phyloP scores from a whole-genome alignment of 2,113 vertebrate genomes.

The Lepus americanus region DNA sequence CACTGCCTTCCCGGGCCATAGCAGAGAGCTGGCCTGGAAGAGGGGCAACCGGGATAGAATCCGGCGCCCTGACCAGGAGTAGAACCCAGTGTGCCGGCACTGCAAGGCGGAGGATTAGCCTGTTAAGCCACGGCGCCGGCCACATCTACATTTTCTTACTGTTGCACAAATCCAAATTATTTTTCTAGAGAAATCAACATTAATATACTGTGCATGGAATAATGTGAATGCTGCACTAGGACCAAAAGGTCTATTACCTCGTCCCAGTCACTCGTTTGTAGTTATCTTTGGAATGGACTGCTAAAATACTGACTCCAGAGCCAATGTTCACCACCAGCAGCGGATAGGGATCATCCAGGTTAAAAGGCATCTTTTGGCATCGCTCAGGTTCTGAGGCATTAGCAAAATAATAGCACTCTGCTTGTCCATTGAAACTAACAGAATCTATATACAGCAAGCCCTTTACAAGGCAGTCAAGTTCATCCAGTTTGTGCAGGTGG shows the following conservation, averaged over 20 bases:
- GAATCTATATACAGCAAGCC: slow-evolving; percentile 92
- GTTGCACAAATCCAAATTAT: background rate
- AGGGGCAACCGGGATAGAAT: too few species aligned
- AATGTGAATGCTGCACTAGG: background rate
- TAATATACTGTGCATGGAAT: background rate
- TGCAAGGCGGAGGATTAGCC: too few species aligned
- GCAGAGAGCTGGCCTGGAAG: too few species aligned
- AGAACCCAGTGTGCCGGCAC: too few species aligned
- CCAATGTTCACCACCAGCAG: slow-evolving; percentile 91
- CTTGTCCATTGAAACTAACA: slow-evolving; percentile 92
- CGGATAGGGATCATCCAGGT: slow-evolving; percentile 91
- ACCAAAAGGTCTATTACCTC: slow-evolving; percentile 85
- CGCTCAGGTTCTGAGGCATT: slow-evolving; percentile 92
- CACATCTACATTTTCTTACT: background rate
- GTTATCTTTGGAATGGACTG: slow-evolving; percentile 92
- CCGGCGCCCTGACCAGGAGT: too few species aligned
- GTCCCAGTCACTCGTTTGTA: slow-evolving; percentile 92
- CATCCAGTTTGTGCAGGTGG: slow-evolving; percentile 93
- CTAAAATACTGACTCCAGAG: slow-evolving; percentile 92
- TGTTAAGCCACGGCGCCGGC: too few species aligned
- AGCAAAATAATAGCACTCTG: slow-evolving; percentile 93
- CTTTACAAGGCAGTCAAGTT: slow-evolving; percentile 93
- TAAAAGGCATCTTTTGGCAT: slow-evolving; percentile 94
- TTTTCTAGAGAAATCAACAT: background rate
- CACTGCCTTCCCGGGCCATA: too few species aligned